Evolutionary conservation across 2,888 invertebrate genomes (phyloP).

Genomic region (Eilema sororculum): DNA sequence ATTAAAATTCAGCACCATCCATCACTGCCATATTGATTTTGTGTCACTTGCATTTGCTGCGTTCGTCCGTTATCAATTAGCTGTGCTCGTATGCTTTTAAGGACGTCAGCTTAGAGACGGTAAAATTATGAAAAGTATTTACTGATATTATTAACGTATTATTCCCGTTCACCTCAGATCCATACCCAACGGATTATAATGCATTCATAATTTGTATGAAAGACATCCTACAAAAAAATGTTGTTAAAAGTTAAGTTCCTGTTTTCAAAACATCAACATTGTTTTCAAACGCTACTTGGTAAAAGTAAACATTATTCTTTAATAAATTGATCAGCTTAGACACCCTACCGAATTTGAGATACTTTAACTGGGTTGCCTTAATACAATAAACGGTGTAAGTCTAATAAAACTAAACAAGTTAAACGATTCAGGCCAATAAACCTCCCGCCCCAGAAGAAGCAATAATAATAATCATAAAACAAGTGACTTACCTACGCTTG

Average conservation of each 20-base stretch:
- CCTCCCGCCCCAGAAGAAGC: constrained; percentile 57
- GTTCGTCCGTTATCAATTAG: constrained; percentile 78
- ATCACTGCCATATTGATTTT: constrained; percentile 83
- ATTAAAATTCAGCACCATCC: constrained; percentile 83
- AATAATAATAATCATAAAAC: constrained; percentile 62
- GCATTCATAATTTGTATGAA: too few species aligned
- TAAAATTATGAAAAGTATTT: not conserved
- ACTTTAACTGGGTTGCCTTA: constrained; percentile 74
- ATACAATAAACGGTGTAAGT: constrained; percentile 81
- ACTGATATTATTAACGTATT: too few species aligned
- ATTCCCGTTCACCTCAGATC: not conserved
- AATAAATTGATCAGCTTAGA: constrained; percentile 73
- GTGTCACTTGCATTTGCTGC: constrained; percentile 75
- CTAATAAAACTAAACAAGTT: constrained; percentile 84
- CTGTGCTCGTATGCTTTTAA: constrained; percentile 29
- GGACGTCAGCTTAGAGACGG: constrained; percentile 8
- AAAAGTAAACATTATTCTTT: constrained; percentile 55
- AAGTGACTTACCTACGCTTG: constrained; percentile 52
- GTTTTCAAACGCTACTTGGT: not conserved
- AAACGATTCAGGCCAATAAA: constrained; percentile 76
- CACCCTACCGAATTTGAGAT: constrained; percentile 70
- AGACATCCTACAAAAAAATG: too few species aligned
- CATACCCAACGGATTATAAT: not conserved
- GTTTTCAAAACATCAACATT: not conserved
- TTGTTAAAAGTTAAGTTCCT: not conserved